These are phyloP conservation scores for Caerostris extrusa DNA, from an alignment of 1,140 invertebrate species.

Conservation along the genomic window DNA sequence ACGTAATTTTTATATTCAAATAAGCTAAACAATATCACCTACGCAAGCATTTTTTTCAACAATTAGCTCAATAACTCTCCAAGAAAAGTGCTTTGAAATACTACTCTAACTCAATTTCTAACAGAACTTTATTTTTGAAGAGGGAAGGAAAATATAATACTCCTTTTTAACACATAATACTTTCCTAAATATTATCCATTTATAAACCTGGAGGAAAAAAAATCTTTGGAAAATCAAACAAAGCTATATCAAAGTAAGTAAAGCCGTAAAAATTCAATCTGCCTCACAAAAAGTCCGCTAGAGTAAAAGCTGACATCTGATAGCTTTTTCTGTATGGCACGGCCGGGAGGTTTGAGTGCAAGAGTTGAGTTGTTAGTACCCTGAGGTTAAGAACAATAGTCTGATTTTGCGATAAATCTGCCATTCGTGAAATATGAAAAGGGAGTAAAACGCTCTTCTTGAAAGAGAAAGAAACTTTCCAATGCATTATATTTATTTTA, in stretches of 20 bases:
- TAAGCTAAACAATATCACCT: no score
- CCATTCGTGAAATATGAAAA: conserved; percentile 39
- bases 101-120: not conserved
- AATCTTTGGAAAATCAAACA: not conserved
- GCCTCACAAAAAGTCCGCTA: conserved; percentile 22
- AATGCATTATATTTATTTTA: conserved; percentile 24
- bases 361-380: conserved; percentile 31
- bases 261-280: conserved; percentile 30
- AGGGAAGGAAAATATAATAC: conserved; percentile 8
- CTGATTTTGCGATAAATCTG: conserved; percentile 30
- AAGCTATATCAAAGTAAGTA: conserved; percentile 34
- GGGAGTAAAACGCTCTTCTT: not conserved
- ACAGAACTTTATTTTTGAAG: not conserved
- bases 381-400: conserved; percentile 39
- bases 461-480: not conserved
- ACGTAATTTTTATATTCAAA: no score
- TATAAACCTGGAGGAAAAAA: conserved; percentile 11
- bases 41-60: not conserved
- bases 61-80: not conserved
- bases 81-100: not conserved
- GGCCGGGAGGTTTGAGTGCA: not conserved
- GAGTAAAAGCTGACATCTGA: conserved; percentile 31
- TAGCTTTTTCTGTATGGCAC: conserved; percentile 12
- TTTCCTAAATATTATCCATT: conserved; percentile 31
- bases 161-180: conserved; percentile 16